Evolutionary conservation across 2,888 invertebrate species (phyloP).

Genomic region (Conops quadrifasciatus): DNA sequence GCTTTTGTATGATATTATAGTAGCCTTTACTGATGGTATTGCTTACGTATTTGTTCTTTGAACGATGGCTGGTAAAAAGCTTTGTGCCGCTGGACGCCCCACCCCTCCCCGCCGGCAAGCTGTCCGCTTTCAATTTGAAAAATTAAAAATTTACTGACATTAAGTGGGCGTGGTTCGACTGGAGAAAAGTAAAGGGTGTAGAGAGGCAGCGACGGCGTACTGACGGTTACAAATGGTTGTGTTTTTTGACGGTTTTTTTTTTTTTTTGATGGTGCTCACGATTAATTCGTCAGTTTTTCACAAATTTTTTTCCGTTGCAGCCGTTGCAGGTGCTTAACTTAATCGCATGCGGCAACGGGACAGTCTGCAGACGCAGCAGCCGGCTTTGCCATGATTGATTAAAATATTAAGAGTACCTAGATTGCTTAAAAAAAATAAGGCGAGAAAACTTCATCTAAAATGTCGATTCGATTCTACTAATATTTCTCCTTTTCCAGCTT

Average conservation of each 20-base stretch:
- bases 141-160: slow-evolving; percentile 43
- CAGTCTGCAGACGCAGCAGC: background rate
- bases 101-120: slow-evolving; percentile 3
- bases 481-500: too few species aligned
- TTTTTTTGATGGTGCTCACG: background rate
- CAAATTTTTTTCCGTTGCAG: background rate
- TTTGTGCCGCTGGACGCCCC: background rate
- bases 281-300: background rate
- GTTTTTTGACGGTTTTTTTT: slow-evolving; percentile 3
- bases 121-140: slow-evolving; percentile 41
- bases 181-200: background rate
- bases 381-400: background rate
- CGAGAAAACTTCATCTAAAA: too few species aligned
- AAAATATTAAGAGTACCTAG: background rate
- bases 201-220: background rate
- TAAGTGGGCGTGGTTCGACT: slow-evolving; percentile 36
- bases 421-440: background rate
- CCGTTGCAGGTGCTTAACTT: background rate
- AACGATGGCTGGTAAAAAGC: too few species aligned
- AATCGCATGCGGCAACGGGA: background rate
- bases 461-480: too few species aligned
- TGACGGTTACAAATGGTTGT: slow-evolving; percentile 3
- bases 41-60: too few species aligned
- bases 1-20: too few species aligned
- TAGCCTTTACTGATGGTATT: too few species aligned